Percentiles rank a stretch among this genome's conserved stretches.
Conservation (phyloP, 1,140 invertebrate species). For the Palaemon carinicauda region DNA sequence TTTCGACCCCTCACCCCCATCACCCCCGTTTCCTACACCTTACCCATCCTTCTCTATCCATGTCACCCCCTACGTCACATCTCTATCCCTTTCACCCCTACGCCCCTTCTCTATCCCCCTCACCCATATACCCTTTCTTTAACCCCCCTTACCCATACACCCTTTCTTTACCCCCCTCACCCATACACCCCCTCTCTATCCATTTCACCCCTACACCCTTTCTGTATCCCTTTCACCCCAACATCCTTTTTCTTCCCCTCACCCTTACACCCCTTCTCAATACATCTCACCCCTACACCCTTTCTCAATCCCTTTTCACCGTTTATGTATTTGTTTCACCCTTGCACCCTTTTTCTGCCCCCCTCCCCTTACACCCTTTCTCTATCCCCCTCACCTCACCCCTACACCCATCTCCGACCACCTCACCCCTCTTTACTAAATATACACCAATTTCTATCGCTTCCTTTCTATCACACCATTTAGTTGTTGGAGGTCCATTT, state of each 20-base stretch:
- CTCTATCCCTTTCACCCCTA: no score
- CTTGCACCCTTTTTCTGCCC: no score
- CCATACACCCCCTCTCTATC: no score
- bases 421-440: no score
- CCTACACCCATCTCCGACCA: no score
- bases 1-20: no score
- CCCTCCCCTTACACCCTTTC: neutral
- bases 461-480: neutral
- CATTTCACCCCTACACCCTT: neutral
- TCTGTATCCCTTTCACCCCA: neutral
- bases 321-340: neutral
- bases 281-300: neutral
- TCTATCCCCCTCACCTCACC: neutral
- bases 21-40: neutral
- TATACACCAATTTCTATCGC: neutral
- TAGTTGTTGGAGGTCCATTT: no score
- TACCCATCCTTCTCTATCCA: neutral
- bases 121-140: neutral
- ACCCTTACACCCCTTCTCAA: neutral
- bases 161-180: no score
- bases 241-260: no score
- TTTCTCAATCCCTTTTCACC: neutral
- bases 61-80: no score
- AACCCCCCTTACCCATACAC: neutral
- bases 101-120: no score